phyloP scores from a whole-genome alignment of 2,888 invertebrate genomes.

The Pristionchus mayeri region DNA sequence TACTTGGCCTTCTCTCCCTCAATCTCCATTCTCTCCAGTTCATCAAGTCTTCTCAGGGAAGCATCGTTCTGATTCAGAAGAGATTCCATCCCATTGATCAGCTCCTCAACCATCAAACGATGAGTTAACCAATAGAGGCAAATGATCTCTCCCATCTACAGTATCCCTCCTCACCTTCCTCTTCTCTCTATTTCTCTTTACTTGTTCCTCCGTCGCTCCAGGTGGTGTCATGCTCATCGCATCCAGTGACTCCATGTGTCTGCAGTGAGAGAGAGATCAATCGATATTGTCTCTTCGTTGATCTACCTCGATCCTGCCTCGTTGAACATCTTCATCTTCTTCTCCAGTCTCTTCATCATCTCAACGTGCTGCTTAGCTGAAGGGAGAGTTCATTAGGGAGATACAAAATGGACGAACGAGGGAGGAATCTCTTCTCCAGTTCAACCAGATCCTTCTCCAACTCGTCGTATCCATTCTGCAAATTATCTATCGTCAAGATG shows the following conservation, averaged over 20 bases:
- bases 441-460: conserved; percentile 65
- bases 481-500: neutral
- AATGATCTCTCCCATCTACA: neutral
- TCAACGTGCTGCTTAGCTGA: conserved; percentile 64
- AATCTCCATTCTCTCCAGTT: conserved; percentile 53
- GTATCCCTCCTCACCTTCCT: conserved; percentile 36
- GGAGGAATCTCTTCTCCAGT: conserved; percentile 70
- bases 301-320: conserved; percentile 54
- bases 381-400: neutral
- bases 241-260: conserved; percentile 72
- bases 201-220: conserved; percentile 61
- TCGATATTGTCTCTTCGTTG: neutral
- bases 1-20: conserved; percentile 20
- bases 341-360: conserved; percentile 68
- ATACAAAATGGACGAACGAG: conserved; percentile 55
- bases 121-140: neutral
- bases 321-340: conserved; percentile 66
- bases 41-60: conserved; percentile 57
- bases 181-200: conserved; percentile 50
- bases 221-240: conserved; percentile 66
- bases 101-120: conserved; percentile 26
- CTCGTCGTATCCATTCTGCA: conserved; percentile 63
- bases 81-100: conserved; percentile 68
- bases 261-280: conserved; percentile 48
- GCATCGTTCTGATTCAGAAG: conserved; percentile 72